Conservation (phyloP, 2,113 vertebrate genomes). For the Circaetus cinerascens region DNA sequence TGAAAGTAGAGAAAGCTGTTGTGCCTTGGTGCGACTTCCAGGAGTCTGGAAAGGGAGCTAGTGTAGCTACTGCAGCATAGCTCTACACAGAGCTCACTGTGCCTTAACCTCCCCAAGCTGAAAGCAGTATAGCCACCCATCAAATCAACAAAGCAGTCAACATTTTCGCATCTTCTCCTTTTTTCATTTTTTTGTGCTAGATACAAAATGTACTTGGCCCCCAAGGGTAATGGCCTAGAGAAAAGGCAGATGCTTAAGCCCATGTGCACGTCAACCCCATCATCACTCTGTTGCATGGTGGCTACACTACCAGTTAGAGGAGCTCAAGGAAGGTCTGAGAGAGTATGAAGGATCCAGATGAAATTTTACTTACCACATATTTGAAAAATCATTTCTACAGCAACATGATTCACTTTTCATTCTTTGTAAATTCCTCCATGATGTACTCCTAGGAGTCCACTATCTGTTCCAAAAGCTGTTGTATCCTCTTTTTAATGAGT, state of each 20-base stretch:
- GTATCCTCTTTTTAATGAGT: slow-evolving; percentile 17
- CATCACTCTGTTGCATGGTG: neutral
- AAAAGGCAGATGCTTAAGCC: neutral
- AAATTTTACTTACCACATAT: slow-evolving; percentile 6
- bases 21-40: neutral
- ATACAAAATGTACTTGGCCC: neutral
- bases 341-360: neutral
- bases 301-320: neutral
- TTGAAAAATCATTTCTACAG: slow-evolving; percentile 37
- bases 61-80: neutral
- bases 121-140: neutral
- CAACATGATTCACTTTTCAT: slow-evolving; percentile 1
- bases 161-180: neutral
- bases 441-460: neutral
- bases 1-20: neutral
- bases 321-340: neutral
- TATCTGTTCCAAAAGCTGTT: neutral
- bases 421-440: neutral
- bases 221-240: neutral
- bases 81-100: neutral
- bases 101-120: neutral
- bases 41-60: neutral
- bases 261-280: accelerated
- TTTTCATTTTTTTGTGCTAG: neutral
- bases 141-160: neutral